A percentile compares a stretch with the other conserved stretches of the same genome.
Evolutionary conservation across 2,888 invertebrate species (phyloP).

Genomic region (Eupithecia insigniata): DNA sequence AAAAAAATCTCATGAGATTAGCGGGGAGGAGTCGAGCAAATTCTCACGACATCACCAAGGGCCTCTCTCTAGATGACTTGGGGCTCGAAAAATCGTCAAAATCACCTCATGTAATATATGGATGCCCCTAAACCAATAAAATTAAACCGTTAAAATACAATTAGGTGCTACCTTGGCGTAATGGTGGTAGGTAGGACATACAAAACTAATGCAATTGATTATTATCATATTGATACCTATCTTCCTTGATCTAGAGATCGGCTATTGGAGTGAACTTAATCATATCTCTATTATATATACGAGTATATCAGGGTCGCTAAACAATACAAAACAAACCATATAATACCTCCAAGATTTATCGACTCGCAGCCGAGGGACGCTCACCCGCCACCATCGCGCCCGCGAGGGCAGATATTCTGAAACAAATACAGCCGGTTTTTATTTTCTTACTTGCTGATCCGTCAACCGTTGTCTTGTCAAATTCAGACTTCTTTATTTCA

Average conservation of each 20-base stretch:
- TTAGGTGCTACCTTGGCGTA: background rate
- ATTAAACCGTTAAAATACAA: too few species aligned
- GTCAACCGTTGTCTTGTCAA: too few species aligned
- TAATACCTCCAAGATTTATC: background rate
- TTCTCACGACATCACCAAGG: too few species aligned
- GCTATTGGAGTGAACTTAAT: background rate
- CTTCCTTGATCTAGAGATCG: background rate
- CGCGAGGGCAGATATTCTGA: slow-evolving; percentile 19
- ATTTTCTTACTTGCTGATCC: too few species aligned
- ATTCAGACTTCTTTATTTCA: too few species aligned
- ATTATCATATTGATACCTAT: background rate
- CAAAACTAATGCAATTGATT: background rate
- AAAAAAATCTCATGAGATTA: too few species aligned
- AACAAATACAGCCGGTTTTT: slow-evolving; percentile 53
- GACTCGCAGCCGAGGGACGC: background rate
- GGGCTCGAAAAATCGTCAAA: too few species aligned
- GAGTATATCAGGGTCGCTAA: background rate
- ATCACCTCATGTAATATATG: too few species aligned
- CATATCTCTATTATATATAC: background rate
- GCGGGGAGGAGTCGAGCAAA: too few species aligned
- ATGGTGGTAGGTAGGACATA: background rate
- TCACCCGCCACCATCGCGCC: background rate
- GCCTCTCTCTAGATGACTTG: too few species aligned
- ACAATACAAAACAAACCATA: slow-evolving; percentile 5
- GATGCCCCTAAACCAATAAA: too few species aligned